Evolutionary conservation across 92 coral and sea anemone genomes (phyloP), one percentile per base, ranked within the genome.

Genomic region (Virgularia gustaviana): DNA sequence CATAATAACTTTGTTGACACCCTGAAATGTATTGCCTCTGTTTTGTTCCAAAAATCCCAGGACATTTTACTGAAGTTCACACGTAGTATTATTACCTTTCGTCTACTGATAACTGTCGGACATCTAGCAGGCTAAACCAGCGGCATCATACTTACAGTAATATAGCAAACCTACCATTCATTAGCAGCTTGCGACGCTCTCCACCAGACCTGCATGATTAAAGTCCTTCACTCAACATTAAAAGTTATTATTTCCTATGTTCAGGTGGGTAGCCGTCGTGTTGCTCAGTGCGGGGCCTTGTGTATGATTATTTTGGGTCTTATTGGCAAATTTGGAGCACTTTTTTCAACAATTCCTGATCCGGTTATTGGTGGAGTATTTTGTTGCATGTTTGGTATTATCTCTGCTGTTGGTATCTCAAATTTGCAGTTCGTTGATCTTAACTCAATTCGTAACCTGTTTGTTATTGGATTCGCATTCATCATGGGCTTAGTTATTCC

Each of bases 301-400:
- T 33, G 34, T 6, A 65, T 78, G 66, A 78, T 78, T 19, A 24
- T 75, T 4, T 42, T 74, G n/a, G 60, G 44, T 29, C 36, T 60
- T 27, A 33, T 75, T 27, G 79, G 72, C 8, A 75, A 54, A 58
- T 79, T 62, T 49, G 78, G 70, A 38, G 70, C 70, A 10, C 9
- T 33, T 13, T 31, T 36, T 61, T 32, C 39, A 13, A 35, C 83
- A 55, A 60, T 36, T 56, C 83, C 68, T 3, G 96, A 89, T 44
- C 96, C 96, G 15, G 82, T 89, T 19, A 88, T 89, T 31, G 96
- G 96, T 41, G 96, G 96, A 33, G 75, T 89, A 35, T 87, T 80
- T 70, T 71, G 87, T 81, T 85, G 83, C 54, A 85, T 85, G 95
- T 85, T 88, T 73, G 95, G 95, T 57, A 81, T 88, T 63, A 81